Percentiles rank a stretch among this genome's conserved stretches.
Conservation (phyloP, 2,888 invertebrate genomes). For the Synergus itoensis region DNA sequence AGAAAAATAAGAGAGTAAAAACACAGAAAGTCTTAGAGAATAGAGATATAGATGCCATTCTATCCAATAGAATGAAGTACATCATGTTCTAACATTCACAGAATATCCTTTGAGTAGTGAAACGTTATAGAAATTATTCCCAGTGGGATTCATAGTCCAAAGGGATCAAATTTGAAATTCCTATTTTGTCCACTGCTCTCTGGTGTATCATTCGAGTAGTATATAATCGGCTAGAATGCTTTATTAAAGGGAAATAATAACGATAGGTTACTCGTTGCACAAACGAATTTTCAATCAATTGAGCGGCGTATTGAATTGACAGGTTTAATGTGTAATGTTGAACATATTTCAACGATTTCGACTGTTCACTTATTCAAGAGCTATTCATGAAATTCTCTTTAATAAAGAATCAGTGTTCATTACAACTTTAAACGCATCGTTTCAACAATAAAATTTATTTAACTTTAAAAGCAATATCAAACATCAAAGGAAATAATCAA, state of each 20-base stretch:
- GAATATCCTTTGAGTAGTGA: slow-evolving; percentile 1
- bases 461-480: not conserved
- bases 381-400: not conserved
- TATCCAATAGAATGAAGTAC: not conserved
- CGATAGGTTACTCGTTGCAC: not conserved
- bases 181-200: slow-evolving; percentile 9
- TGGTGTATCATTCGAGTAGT: not conserved
- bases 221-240: slow-evolving; percentile 13
- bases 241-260: slow-evolving; percentile 10
- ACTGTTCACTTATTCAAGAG: not conserved
- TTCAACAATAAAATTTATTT: not conserved
- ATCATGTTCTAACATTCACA: not conserved
- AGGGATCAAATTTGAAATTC: slow-evolving; percentile 21
- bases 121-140: not conserved
- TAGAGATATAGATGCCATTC: not conserved
- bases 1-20: not conserved
- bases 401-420: not conserved
- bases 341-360: not conserved
- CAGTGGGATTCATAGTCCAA: not conserved
- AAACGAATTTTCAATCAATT: slow-evolving; percentile 16
- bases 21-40: not conserved
- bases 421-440: not conserved
- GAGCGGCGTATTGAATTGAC: not conserved
- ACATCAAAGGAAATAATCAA: not conserved
- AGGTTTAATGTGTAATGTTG: not conserved